Evolutionary conservation across 1,140 invertebrate genomes (phyloP).

Genomic region (Colletes gigas): DNA sequence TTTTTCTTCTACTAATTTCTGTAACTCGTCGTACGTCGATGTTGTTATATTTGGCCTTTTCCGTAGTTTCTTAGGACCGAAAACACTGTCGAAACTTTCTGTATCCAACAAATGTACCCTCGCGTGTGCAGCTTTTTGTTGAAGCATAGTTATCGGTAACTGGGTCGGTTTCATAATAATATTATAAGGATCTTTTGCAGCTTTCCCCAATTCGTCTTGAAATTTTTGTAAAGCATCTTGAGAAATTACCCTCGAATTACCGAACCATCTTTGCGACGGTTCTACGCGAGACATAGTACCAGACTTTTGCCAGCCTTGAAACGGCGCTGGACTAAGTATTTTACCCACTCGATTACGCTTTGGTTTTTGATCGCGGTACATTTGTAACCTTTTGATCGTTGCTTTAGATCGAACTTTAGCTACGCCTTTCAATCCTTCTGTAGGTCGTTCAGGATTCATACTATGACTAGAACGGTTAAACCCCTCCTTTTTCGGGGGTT

Average conservation of each 20-base stretch:
- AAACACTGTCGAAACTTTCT: constrained; percentile 96
- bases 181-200: constrained; percentile 97
- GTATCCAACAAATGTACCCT: constrained; percentile 97
- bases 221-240: constrained; percentile 98
- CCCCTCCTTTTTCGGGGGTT: constrained; percentile 88
- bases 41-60: constrained; percentile 94
- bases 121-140: constrained; percentile 95
- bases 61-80: constrained; percentile 95
- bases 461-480: constrained; percentile 91
- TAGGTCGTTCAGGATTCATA: constrained; percentile 92
- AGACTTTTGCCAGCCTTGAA: constrained; percentile 93
- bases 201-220: constrained; percentile 96
- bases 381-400: constrained; percentile 97
- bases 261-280: constrained; percentile 99
- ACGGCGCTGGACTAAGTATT: constrained; percentile 96
- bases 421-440: constrained; percentile 90
- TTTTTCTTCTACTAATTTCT: constrained; percentile 86
- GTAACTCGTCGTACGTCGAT: constrained; percentile 87
- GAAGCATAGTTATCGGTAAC: constrained; percentile 95
- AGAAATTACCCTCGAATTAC: constrained; percentile 94
- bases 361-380: constrained; percentile 98
- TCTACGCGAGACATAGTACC: constrained; percentile 97
- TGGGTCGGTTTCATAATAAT: constrained; percentile 98
- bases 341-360: constrained; percentile 95
- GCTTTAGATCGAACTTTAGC: constrained; percentile 92